Conservation (phyloP, 2,113 vertebrate genomes). For the Gallinago paraguaiae region DNA sequence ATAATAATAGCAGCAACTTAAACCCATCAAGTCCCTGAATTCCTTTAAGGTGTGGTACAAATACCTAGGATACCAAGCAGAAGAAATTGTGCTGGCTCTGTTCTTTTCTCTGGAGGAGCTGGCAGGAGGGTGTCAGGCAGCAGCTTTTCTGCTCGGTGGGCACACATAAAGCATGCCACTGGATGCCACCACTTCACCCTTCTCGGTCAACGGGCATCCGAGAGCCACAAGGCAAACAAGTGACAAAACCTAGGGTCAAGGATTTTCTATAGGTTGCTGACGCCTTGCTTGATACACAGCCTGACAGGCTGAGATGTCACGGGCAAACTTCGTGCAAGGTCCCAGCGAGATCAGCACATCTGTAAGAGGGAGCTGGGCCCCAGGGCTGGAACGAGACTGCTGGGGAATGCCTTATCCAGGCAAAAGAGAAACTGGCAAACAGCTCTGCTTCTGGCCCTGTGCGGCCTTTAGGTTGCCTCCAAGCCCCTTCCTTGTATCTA, state of each 20-base stretch:
- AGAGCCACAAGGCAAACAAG: not conserved
- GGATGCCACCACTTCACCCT: slow-evolving; percentile 4
- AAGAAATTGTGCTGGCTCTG: not conserved
- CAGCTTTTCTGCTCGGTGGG: fast-evolving
- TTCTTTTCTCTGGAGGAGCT: not conserved
- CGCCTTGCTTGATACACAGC: not conserved
- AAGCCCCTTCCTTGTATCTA: not conserved
- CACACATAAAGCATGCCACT: not conserved
- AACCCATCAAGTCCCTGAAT: not conserved
- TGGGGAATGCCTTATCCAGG: not conserved
- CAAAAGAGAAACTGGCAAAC: not conserved
- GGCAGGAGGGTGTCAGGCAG: not conserved
- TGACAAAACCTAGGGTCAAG: slow-evolving; percentile 22
- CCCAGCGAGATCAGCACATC: not conserved
- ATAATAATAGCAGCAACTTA: not conserved
- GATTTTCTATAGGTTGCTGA: slow-evolving; percentile 3
- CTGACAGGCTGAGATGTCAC: not conserved
- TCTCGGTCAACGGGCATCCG: not conserved
- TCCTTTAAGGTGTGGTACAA: slow-evolving; percentile 7
- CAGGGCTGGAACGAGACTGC: not conserved
- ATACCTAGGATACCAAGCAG: slow-evolving; percentile 11
- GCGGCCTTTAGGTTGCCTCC: not conserved
- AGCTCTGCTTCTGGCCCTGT: not conserved
- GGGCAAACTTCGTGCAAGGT: not conserved
- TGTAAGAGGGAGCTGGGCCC: not conserved